Evolutionary conservation across 2,113 vertebrate genomes (phyloP), one percentile per base, ranked within the genome.

Genomic region (Acinonyx jubatus): DNA sequence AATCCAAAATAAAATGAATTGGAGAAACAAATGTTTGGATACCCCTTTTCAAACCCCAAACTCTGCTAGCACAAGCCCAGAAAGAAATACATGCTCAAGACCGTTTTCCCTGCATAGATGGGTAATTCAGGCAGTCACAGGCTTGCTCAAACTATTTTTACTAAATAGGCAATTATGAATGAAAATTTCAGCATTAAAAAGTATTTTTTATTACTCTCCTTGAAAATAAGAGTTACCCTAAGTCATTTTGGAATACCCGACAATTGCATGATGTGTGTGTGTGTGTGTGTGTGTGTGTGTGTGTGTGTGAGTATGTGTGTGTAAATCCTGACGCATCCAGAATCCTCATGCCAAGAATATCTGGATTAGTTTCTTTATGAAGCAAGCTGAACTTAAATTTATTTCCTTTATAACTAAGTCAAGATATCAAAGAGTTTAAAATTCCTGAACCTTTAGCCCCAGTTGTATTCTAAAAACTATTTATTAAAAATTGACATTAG

Each of bases 401-500:
- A 74, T 23, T 69, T 76, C 7, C 14, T 87, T 68, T 81, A 38
- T 23, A 85, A 86, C 23, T 61, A 25, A 91, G 61, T 85, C 23
- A 83, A 89, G 25, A 92, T 89, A 66, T 63, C 18, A 78, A 86
- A 78, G 45, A 71, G 41, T 33, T 89, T n/a, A 80, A 45, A 81
- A 87, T 84, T 73, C 41, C 65, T 38, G 38, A 73, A 4, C 3
- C 52, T 71, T 89, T 38, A n/a, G 3, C 4, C 85, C 0, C 7
- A 66, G 11, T 73, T 93, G 69, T 63, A 69, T 18, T 92, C 7
- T 36, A 76, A 68, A 85, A 81, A 36, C 10, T 63, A 25, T 84
- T 65, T 80, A 36, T n/a, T 66, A 55, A 88, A 94, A 48, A 13
- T 5, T 16, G 19, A 96, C 87, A 96, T 96, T 36, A 68, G 52